Evolutionary conservation across 2,113 vertebrate genomes (phyloP), one percentile per base, ranked within the genome.

Genomic region (Lonchura striata): DNA sequence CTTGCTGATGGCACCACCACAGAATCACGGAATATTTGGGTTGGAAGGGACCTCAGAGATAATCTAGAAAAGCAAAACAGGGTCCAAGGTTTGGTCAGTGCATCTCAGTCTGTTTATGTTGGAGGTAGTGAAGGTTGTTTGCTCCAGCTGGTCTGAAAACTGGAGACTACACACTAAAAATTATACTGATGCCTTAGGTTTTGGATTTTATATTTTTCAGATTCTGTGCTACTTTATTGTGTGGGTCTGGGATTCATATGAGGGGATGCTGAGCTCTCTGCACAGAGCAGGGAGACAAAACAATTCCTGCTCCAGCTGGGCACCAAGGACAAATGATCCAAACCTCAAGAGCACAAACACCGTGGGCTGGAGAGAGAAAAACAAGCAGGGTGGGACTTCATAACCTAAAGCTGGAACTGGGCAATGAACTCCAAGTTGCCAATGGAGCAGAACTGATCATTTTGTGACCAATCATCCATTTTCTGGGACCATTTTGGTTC

Each of bases 1-100:
- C 11, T 53, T 42, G 37, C 22, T 33, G 54, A 22, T 50, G 42
- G 41, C 6, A 4, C 23, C 28, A 1, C 3, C 28, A 5, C 0
- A 7, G n/a, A 49, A 35, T 17, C 37, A 10, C 1, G 1, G 66
- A 27, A 37, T 37, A 8, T 31, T 64, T 12, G 63, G 56, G 27
- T 24, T 25, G 49, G 53, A 68, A 68, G 11, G 31, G 39, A 49
- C 7, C 30, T 72, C 20, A 16, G n/a, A 57, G 27, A 13, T 4
- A 18, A 52, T 16, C 30, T 8, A 15, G 6, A 56, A 24, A 96
- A 96, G 27, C 63, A 64, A 84, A 88, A 53, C 16, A 53, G 83
- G n/a, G 82, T 59, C 39, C 52, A 13, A 89, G 33, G 53, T 47
- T 90, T 59, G 81, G 71, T 23, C 39, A n/a, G 60, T 11, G 23